Evolutionary conservation across 2,888 invertebrate genomes (phyloP).

Genomic region (Hypomecis atomaria): DNA sequence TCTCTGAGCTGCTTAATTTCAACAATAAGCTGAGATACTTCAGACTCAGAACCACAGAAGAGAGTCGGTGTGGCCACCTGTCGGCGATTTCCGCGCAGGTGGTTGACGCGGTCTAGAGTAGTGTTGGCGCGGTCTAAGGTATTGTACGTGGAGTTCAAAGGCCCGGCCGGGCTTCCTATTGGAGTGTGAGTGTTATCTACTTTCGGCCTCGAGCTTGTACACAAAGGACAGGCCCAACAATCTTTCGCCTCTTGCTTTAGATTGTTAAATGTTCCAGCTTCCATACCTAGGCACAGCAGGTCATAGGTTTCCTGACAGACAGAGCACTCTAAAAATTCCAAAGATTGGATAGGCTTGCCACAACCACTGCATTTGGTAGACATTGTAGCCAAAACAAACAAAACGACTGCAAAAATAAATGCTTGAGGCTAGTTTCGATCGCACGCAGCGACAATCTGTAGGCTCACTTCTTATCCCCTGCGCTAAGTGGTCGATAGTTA

Average conservation of each 20-base stretch:
- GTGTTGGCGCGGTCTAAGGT: not conserved
- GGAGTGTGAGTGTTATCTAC: not conserved
- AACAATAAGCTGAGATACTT: not conserved
- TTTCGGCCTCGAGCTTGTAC: not conserved
- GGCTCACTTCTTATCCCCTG: too few species aligned
- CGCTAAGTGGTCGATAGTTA: too few species aligned
- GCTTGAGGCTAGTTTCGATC: too few species aligned
- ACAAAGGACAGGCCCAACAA: not conserved
- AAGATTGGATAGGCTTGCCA: not conserved
- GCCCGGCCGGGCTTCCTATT: not conserved
- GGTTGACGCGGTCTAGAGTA: not conserved
- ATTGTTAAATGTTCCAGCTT: not conserved
- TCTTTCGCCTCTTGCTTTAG: not conserved
- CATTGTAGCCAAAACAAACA: too few species aligned
- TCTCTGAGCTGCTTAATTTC: too few species aligned
- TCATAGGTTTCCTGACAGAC: not conserved
- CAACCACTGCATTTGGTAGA: too few species aligned
- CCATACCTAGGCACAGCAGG: not conserved
- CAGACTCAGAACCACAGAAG: not conserved
- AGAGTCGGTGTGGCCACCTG: not conserved
- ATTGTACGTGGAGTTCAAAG: not conserved
- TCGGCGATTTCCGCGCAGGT: not conserved
- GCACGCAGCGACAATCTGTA: not conserved
- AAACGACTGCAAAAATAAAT: not conserved
- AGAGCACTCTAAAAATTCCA: not conserved